phyloP scores from a whole-genome alignment of 2,888 invertebrate species.

The Drosophila paucipuncta region DNA sequence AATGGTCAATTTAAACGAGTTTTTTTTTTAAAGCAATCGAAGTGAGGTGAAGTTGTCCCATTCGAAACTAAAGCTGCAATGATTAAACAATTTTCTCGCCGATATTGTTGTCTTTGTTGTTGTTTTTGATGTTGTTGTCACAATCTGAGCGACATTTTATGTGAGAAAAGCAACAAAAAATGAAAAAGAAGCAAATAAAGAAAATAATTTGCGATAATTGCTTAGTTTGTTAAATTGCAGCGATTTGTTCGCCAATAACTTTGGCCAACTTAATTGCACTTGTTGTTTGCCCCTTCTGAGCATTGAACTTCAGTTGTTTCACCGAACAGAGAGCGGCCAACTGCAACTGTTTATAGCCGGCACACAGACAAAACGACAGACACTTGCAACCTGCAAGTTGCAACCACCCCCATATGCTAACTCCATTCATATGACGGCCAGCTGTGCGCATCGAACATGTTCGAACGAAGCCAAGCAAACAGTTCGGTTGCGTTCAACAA shows the following conservation, averaged over 20 bases:
- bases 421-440: constrained; percentile 7
- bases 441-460: constrained; percentile 34
- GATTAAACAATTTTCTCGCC: constrained; percentile 74
- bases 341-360: constrained; percentile 56
- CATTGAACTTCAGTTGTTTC: constrained; percentile 62
- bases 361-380: neutral
- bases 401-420: constrained; percentile 14
- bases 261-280: constrained; percentile 64
- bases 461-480: neutral
- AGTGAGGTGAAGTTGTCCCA: constrained; percentile 41
- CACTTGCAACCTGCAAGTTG: constrained; percentile 8
- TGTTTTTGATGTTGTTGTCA: constrained; percentile 13
- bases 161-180: constrained; percentile 39
- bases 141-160: constrained; percentile 52
- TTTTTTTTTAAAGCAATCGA: constrained; percentile 43
- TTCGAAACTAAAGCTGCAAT: constrained; percentile 73
- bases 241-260: constrained; percentile 70
- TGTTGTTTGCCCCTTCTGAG: constrained; percentile 55
- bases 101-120: constrained; percentile 4
- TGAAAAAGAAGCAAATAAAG: constrained; percentile 4
- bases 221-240: constrained; percentile 66
- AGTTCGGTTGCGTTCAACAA: constrained; percentile 9
- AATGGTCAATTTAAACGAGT: constrained; percentile 43
- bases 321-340: constrained; percentile 8
- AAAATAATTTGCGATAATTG: constrained; percentile 68